Percentiles rank a stretch among this genome's conserved stretches.
phyloP scores from a whole-genome alignment of 2,113 vertebrate species.

The Brachyhypopomus occidentalis region DNA sequence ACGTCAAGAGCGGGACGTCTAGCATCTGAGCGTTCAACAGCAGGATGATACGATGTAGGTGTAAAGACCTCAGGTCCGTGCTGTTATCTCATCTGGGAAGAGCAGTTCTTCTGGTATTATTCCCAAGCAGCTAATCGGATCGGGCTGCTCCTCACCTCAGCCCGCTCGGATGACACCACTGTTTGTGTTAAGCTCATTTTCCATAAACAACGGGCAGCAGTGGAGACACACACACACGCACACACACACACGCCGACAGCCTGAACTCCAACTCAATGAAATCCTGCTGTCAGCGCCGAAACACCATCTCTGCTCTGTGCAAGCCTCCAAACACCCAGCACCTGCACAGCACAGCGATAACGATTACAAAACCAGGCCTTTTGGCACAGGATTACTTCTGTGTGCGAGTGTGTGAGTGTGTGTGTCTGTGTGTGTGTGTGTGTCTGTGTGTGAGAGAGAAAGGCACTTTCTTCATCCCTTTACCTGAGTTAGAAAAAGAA shows the following conservation, averaged over 20 bases:
- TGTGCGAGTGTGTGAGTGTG: not conserved
- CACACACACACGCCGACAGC: slow-evolving; percentile 26
- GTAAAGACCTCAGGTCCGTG: not conserved
- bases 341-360: not conserved
- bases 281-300: slow-evolving; percentile 7
- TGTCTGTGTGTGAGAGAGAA: not conserved
- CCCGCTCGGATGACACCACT: slow-evolving; percentile 17
- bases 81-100: not conserved
- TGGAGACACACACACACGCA: slow-evolving; percentile 15
- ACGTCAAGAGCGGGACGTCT: not conserved
- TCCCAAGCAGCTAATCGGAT: slow-evolving; percentile 1
- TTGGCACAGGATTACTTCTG: not conserved
- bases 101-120: not conserved
- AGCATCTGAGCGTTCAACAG: not conserved
- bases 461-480: not conserved
- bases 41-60: not conserved
- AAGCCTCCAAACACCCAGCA: not conserved
- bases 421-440: not conserved
- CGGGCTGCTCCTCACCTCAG: not conserved
- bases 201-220: slow-evolving; percentile 29
- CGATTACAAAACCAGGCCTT: not conserved
- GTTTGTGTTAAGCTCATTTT: slow-evolving; percentile 42
- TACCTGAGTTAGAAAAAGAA: not conserved
- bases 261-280: slow-evolving; percentile 22
- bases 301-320: slow-evolving; percentile 1